Conservation (phyloP, 2,888 invertebrate species). For the Lepidocyrtoides sp. region DNA sequence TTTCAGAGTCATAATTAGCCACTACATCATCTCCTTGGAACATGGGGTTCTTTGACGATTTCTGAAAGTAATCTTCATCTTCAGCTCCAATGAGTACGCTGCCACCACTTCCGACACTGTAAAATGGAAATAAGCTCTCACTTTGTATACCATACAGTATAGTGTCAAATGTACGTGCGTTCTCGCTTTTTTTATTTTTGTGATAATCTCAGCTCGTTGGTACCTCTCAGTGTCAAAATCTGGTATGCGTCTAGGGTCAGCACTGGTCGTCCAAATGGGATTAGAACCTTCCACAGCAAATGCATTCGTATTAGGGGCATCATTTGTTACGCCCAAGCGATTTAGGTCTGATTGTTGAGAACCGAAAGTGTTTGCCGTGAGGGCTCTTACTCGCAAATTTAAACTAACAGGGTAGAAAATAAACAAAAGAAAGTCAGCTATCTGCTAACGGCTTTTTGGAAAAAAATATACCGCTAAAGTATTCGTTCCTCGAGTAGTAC, state of each 20-base stretch:
- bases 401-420: constrained; percentile 87
- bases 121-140: constrained; percentile 79
- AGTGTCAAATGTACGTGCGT: too few species aligned
- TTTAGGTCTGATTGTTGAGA: constrained; percentile 90
- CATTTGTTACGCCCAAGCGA: constrained; percentile 87
- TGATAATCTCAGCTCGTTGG: too few species aligned
- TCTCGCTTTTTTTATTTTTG: too few species aligned
- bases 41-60: constrained; percentile 62
- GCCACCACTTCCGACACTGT: constrained; percentile 89
- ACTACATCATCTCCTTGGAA: constrained; percentile 55
- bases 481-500: too few species aligned
- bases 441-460: too few species aligned
- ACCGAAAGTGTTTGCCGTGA: constrained; percentile 90
- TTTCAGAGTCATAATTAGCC: constrained; percentile 60
- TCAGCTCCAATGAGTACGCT: constrained; percentile 91
- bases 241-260: constrained; percentile 86
- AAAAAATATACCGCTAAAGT: too few species aligned
- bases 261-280: constrained; percentile 89
- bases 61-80: constrained; percentile 89
- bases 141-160: too few species aligned
- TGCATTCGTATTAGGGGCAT: constrained; percentile 90
- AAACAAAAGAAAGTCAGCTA: too few species aligned
- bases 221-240: constrained; percentile 89
- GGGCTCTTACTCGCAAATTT: constrained; percentile 89
- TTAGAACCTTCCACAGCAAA: constrained; percentile 91